Base-by-base conservation (phyloP, 2,797 vertebrate species). In the Melanotaenia boesemani region DNA sequence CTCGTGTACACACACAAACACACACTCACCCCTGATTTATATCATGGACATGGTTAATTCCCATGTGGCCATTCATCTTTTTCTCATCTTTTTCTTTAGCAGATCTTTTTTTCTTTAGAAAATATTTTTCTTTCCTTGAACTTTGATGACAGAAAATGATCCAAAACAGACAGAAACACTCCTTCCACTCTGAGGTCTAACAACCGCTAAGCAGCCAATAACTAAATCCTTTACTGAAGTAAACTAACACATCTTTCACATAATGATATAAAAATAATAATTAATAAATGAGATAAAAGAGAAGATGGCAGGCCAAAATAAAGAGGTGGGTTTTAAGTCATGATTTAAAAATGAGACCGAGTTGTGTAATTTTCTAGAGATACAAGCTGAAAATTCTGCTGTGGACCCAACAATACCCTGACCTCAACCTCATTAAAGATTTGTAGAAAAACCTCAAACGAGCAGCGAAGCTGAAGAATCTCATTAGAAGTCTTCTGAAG, bases 1-100 rank as follows among this genome's bases (percentile, higher is more conserved):
- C 2, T 0, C 0, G 39, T 41, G 39, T 13, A 4, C 39, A 41
- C 39, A 41, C 39, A 41, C 39, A 41, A 41, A 41, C 39, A 41
- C 39, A 41, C 39, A 41, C 39, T 41, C 59, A 67, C 56, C 64
- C 37, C 59, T 57, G 15, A 83, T 88, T 86, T 83, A 88, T 86
- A 80, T 80, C 84, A 44, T 71, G 22, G 64, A 63, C 72, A 24
- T 73, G 68, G 81, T 80, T 89, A 86, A 88, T 88, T 88, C 85
- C 67, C 84, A 70, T 46, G 32, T 24, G 52, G 76, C 79, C 50
- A 90, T 89, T 76, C 61, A 78, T 89, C 88, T 88, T 81, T 62
- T 77, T 68, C 32, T 3, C 11, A 28, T 34, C 54, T 69, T 83
- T 77, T 80, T 66, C 63, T 74, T 70, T 64, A 67, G 66, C 72